These are phyloP conservation scores for Centropristis striata DNA, from an alignment of 2,113 vertebrate genomes.

Conservation along the genomic window DNA sequence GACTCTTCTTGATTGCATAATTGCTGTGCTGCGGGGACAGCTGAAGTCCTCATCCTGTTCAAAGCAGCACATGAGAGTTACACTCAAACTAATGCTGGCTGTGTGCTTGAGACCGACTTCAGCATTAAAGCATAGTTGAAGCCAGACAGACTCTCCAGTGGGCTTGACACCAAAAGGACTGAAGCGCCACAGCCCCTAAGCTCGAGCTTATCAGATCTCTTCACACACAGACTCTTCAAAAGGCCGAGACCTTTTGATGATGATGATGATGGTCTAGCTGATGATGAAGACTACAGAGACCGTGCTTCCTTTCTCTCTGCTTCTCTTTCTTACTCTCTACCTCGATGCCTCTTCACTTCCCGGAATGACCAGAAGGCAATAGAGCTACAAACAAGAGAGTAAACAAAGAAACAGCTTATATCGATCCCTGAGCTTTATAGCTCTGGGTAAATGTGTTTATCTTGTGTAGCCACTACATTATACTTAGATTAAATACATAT, in stretches of 20 bases:
- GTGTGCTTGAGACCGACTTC: slow-evolving; percentile 7
- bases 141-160: slow-evolving; percentile 22
- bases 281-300: slow-evolving; percentile 13
- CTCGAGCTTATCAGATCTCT: slow-evolving; percentile 54
- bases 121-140: slow-evolving; percentile 12
- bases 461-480: slow-evolving; percentile 52
- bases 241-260: slow-evolving; percentile 28
- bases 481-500: slow-evolving; percentile 66
- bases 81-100: slow-evolving; percentile 23
- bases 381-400: slow-evolving; percentile 60
- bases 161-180: slow-evolving; percentile 58
- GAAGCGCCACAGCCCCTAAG: slow-evolving; percentile 26
- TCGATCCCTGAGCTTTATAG: slow-evolving; percentile 58
- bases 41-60: slow-evolving; percentile 30
- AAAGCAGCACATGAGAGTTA: slow-evolving; percentile 34
- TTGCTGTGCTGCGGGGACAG: slow-evolving; percentile 19
- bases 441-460: slow-evolving; percentile 69
- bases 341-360: slow-evolving; percentile 31
- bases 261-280: slow-evolving; percentile 12
- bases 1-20: slow-evolving; percentile 31
- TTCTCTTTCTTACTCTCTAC: slow-evolving; percentile 25
- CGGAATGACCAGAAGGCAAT: slow-evolving; percentile 50
- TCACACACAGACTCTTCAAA: slow-evolving; percentile 43
- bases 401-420: slow-evolving; percentile 67
- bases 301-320: neutral